Base-by-base conservation (phyloP, 2,797 vertebrate genomes). In the Cossypha niveicapilla region DNA sequence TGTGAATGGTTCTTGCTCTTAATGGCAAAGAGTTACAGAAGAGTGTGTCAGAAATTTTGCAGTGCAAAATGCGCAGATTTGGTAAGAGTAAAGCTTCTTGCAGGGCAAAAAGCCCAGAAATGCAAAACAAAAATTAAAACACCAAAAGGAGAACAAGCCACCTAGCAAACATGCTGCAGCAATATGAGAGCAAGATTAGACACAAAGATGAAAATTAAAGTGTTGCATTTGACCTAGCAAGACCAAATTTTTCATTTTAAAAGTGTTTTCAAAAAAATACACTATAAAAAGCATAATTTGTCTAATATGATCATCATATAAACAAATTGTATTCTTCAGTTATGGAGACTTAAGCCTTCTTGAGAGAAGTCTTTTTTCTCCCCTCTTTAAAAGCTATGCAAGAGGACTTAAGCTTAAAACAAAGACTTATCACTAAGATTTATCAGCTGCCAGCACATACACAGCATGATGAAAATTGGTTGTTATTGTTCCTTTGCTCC, bases 131-230 rank as follows among this genome's bases (percentile, higher is more conserved):
- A 92, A 93, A 96, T 45, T 78, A 93, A 94, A 92, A 95, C 80
- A 94, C 71, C 92, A 89, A 97, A 95, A 88, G 96, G 94, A 97
- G 91, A 97, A 96, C 58, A 97, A 97, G 95, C 95, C 96, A 96
- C 96, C 94, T 97, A 95, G 97, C 96, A 97, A 96, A 97, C 98
- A 98, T 98, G 98, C 97, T 88, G 94, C 35, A 97, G 93, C 96
- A 92, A 48, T 27, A 37, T 62, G 66, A 95, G 68, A 87, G 92
- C 91, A 92, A 96, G 88, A 92, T 92, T 90, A 89, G 90, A 87
- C 11, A 87, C 19, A 63, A 95, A 85, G 88, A 92, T 88, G 71
- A 90, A 90, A 94, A 79, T 35, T 50, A 51, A 93, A 81, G 44
- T 60, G 18, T 35, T 83, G 5, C 18, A 42, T 70, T 67, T 67